Base-by-base conservation (phyloP, 2,888 invertebrate species). In the Patella ulyssiponensis region DNA sequence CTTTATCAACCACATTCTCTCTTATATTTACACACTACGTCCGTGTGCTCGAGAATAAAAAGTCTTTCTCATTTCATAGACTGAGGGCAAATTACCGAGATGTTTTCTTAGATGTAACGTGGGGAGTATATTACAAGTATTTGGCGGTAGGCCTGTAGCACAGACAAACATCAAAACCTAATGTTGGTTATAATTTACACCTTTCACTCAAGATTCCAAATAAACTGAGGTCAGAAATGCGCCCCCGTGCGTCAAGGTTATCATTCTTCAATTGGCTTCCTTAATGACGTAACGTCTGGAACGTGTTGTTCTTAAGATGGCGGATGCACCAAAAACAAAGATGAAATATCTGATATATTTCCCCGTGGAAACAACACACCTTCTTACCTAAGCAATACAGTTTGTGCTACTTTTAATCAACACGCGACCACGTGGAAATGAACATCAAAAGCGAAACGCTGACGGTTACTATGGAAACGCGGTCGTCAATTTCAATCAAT, bases 401-500 rank as follows among this genome's bases (percentile, higher is more conserved):
- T 64, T 64, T 64, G 64, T 64, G 12, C 23, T 64, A 64, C 20
- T 64, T 64, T 23, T 64, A 64, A 64, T 64, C 64, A 64, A 64
- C 64, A 64, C 64, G 64, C 64, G 64, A 64, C 64, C 64, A 64
- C 64, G 64, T 64, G 64, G 64, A 64, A 64, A 64, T 64, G 23
- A 64, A 64, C 64, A 64, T 64, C 64, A 64, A 64, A 64, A 23
- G 64, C 23, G 64, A 64, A 64, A 64, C 23, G 64, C 64, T 64
- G 64, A 64, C 64, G 64, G 64, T 64, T 64, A 64, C 64, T 23
- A 64, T 64, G 64, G 64, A 23, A 64, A 64, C 64, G 14, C 23
- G 64, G 64, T 64, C 64, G 64, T 64, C 64, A 64, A 64, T 64
- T 64, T 64, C 64, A 64, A 64, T 64, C 64, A 64, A 64, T 64